These are phyloP conservation scores for Drosophila athabasca DNA, from an alignment of 1,140 invertebrate genomes.

Conservation along the genomic window DNA sequence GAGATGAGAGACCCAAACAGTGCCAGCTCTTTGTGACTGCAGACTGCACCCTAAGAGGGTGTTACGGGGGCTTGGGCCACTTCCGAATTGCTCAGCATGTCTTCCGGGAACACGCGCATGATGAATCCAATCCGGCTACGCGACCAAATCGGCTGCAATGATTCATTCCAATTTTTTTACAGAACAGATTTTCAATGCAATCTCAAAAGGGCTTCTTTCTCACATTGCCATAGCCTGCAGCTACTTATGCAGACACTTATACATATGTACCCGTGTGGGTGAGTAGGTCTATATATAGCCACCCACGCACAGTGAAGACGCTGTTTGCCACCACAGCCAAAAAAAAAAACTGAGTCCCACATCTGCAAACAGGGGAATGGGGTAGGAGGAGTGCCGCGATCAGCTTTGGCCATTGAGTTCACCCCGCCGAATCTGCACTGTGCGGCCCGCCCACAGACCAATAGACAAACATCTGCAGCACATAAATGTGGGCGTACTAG, in stretches of 20 bases:
- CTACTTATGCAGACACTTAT: neutral
- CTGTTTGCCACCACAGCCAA: conserved; percentile 31
- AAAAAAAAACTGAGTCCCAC: conserved; percentile 5
- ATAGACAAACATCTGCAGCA: conserved; percentile 27
- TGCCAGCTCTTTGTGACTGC: conserved; percentile 32
- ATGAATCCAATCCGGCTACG: too few relatives aligned
- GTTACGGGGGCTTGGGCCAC: too few relatives aligned
- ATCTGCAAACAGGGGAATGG: too few relatives aligned
- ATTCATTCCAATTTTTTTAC: too few relatives aligned
- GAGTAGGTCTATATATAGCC: conserved; percentile 32
- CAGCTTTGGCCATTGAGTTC: neutral
- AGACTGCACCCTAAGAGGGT: too few relatives aligned
- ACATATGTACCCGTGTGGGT: neutral
- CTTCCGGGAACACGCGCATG: too few relatives aligned
- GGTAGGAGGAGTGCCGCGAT: too few relatives aligned
- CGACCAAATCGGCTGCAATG: too few relatives aligned
- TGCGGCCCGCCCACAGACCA: neutral
- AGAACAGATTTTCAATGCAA: too few relatives aligned
- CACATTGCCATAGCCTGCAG: conserved; percentile 7
- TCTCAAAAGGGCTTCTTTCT: conserved; percentile 17
- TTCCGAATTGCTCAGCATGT: too few relatives aligned
- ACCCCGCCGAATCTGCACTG: neutral
- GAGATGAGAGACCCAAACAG: conserved; percentile 1
- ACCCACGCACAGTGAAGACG: conserved; percentile 17
- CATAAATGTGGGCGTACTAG: conserved; percentile 39